phyloP scores from a whole-genome alignment of 2,888 invertebrate genomes.

The Drosophila hamatofila region DNA sequence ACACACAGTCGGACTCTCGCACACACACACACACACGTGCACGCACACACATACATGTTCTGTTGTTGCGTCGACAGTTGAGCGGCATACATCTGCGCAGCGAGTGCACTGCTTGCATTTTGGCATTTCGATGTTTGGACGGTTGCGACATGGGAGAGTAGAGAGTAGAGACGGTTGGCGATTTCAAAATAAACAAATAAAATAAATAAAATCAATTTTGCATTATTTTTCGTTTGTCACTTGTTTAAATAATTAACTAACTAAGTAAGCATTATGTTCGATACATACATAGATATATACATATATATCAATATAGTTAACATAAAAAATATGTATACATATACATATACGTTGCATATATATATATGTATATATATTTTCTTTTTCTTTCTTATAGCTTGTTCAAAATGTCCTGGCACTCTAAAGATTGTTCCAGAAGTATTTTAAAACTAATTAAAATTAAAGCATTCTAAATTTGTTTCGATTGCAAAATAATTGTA shows the following conservation, averaged over 20 bases:
- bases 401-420: constrained; percentile 84
- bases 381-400: constrained; percentile 39
- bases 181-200: constrained; percentile 70
- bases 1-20: constrained; percentile 29
- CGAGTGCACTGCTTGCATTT: constrained; percentile 92
- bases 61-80: constrained; percentile 97
- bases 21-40: constrained; percentile 27
- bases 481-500: constrained; percentile 11
- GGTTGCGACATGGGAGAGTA: constrained; percentile 30
- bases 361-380: constrained; percentile 8
- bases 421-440: constrained; percentile 74
- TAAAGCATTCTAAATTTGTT: constrained; percentile 33
- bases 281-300: constrained; percentile 9
- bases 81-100: constrained; percentile 97
- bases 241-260: constrained; percentile 42
- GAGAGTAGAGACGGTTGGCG: constrained; percentile 45
- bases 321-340: background rate
- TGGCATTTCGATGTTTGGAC: constrained; percentile 38
- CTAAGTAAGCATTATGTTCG: constrained; percentile 53
- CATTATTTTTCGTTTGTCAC: constrained; percentile 50
- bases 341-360: constrained; percentile 5
- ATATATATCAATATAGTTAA: background rate
- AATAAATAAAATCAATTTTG: constrained; percentile 69
- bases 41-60: constrained; percentile 92
- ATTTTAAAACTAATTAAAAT: constrained; percentile 63